These are phyloP conservation scores for Schizaphis graminum DNA, from an alignment of 2,888 invertebrate species.

Conservation along the genomic window DNA sequence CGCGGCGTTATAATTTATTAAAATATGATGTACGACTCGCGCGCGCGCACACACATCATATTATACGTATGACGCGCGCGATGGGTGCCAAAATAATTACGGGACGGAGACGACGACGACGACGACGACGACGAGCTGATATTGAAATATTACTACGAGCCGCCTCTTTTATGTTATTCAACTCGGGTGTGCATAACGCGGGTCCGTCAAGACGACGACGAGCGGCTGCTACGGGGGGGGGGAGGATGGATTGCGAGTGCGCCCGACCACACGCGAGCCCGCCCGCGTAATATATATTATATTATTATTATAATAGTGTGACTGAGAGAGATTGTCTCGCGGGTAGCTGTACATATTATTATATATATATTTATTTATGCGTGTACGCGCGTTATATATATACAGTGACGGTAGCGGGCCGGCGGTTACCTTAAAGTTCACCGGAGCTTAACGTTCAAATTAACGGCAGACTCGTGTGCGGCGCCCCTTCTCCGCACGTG, in stretches of 20 bases:
- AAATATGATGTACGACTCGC: not conserved
- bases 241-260: not conserved
- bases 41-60: not conserved
- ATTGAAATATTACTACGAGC: not conserved
- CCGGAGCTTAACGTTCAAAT: slow-evolving; percentile 33
- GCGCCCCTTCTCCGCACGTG: not conserved
- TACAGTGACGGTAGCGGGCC: not conserved
- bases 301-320: not conserved
- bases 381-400: too few relatives aligned
- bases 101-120: not conserved
- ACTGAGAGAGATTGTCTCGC: not conserved
- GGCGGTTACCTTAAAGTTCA: slow-evolving; percentile 41
- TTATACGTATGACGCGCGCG: not conserved
- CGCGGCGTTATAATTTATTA: not conserved
- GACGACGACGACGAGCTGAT: not conserved
- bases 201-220: not conserved
- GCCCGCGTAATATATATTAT: not conserved
- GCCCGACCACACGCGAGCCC: not conserved
- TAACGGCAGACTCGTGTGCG: slow-evolving; percentile 15
- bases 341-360: not conserved
- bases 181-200: not conserved
- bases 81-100: not conserved
- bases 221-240: not conserved
- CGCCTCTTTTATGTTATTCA: not conserved
- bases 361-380: not conserved